phyloP scores from a whole-genome alignment of 2,797 vertebrate genomes.

The Liasis olivaceus region DNA sequence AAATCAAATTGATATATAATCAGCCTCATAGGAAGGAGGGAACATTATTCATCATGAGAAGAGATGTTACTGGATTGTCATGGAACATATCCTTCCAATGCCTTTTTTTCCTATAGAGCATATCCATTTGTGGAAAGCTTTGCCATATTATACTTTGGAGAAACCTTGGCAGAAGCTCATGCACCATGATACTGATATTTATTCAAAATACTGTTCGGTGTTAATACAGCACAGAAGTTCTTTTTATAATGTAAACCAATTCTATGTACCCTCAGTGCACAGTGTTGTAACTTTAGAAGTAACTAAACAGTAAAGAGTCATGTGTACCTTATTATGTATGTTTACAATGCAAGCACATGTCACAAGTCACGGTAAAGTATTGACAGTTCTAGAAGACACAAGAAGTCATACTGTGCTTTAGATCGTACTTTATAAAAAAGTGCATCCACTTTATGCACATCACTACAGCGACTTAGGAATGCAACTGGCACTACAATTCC shows the following conservation, averaged over 20 bases:
- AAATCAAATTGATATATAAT: background rate
- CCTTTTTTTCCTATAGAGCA: background rate
- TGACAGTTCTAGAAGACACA: background rate
- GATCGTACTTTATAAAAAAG: background rate
- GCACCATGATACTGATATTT: background rate
- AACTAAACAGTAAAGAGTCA: background rate
- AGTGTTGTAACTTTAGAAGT: background rate
- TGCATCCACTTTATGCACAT: background rate
- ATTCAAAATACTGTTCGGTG: background rate
- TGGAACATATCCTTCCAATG: background rate
- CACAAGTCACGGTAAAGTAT: background rate
- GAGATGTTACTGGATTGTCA: background rate
- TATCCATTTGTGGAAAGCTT: background rate
- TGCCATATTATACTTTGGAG: background rate
- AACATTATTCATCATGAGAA: background rate
- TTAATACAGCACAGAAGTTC: background rate
- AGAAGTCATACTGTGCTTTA: background rate
- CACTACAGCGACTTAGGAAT: background rate
- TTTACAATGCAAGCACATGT: background rate
- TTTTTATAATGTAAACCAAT: background rate
- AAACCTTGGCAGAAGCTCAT: background rate
- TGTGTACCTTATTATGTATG: background rate
- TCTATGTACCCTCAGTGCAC: background rate
- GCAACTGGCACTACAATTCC: background rate
- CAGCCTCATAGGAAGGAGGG: background rate